Evolutionary conservation across 2,113 vertebrate genomes (phyloP).

Genomic region (Mirza zaza): DNA sequence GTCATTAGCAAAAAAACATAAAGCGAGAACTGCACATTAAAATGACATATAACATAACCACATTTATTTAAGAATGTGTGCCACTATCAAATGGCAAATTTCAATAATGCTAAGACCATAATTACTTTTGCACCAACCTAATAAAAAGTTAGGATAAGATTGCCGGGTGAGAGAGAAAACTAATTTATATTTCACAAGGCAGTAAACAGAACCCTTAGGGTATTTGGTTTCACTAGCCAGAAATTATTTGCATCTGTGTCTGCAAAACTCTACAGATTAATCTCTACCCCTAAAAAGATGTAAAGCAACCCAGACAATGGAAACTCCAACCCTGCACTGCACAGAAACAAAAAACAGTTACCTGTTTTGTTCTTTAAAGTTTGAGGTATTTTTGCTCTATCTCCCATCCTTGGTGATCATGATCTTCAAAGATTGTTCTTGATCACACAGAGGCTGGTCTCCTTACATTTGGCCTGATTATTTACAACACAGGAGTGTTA

Average conservation of each 20-base stretch:
- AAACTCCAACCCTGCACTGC: neutral
- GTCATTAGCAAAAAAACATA: too few relatives aligned
- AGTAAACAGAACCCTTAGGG: neutral
- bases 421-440: neutral
- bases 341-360: neutral
- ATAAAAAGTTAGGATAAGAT: neutral
- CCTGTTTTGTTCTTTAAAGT: neutral
- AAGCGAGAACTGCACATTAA: too few relatives aligned
- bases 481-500: constrained; percentile 29
- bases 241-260: constrained; percentile 21
- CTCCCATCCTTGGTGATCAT: neutral
- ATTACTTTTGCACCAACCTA: too few relatives aligned
- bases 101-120: too few relatives aligned
- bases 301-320: neutral
- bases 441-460: neutral
- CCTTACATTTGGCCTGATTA: neutral
- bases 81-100: too few relatives aligned
- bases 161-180: neutral
- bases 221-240: neutral
- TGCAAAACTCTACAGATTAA: constrained; percentile 15
- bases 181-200: neutral
- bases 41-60: too few relatives aligned
- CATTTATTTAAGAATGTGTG: too few relatives aligned
- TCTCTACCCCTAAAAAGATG: neutral
- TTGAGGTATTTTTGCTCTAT: neutral